Evolutionary conservation across 2,797 vertebrate genomes (phyloP), one percentile per base, ranked within the genome.

Genomic region (Rhyacichthys aspro): DNA sequence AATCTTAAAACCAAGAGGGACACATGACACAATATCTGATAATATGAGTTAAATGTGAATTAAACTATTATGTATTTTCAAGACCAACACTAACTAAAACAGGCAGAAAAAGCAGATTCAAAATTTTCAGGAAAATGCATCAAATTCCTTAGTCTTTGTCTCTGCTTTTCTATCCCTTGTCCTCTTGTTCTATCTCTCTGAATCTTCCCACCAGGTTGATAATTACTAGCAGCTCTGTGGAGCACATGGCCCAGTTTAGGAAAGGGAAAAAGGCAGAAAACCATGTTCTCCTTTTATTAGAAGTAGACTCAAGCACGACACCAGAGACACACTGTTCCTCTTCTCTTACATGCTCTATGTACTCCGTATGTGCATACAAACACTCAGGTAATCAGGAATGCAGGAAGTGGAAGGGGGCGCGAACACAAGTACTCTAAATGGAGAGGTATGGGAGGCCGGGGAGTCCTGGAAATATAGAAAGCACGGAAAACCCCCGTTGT

Each of bases 401-500:
- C 23, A 37, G n/a, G 48, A 42, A 16, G 44, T 43, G 58, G 48
- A n/a, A n/a, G n/a, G n/a, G 72, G 63, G 54, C 55, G 39, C 28
- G 36, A 62, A 33, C 12, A 41, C 64, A 62, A 50, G 46, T 28
- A 49, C 60, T 43, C 19, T 6, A 2, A 17, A 57, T 59, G 50
- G 59, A 44, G 46, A 50, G 23, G 52, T 65, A 76, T 37, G 52
- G 49, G 17, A 77, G 49, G 48, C 59, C 5, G 60, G 84, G 83
- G 77, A 89, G 79, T 86, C 86, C 81, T 90, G 63, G 72, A 77
- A 78, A 84, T 81, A 64, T 47, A 38, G 18, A 76, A 81, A 72
- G 47, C 50, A 17, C 82, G 87, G 90, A 88, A 93, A 91, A 76
- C 87, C 90, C 88, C 84, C 39, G 81, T 84, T 84, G 85, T 88